Evolutionary conservation across 2,888 invertebrate genomes (phyloP), one percentile per base, ranked within the genome.

Genomic region (Fragum sueziense): DNA sequence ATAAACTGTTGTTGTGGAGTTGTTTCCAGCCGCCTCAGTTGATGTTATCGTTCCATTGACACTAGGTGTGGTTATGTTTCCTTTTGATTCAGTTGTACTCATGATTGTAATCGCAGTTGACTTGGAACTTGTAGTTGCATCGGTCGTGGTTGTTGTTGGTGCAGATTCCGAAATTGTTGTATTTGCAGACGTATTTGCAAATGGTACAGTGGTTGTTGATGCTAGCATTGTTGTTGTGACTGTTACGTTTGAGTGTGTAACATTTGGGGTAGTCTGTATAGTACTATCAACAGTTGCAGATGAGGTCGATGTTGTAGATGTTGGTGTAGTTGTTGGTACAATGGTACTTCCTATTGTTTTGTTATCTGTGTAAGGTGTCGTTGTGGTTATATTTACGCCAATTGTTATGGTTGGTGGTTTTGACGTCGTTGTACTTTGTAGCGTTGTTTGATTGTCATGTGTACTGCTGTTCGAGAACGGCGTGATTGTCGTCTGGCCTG

Each of bases 371-470:
- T 20, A 27, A 22, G 37, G 17, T 57, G 54, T 11, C 11, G 57
- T 22, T 11, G 57, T 17, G 14, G 57, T 59, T 57, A 37, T 59
- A 14, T 25, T 74, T 25, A 6, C 41, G 3, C 25, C 22, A 37
- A 25, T 29, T 47, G 47, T 47, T 37, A 29, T 9, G 37, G 37
- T 25, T 34, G n/a, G n/a, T n/a, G n/a, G n/a, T n/a, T n/a, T n/a
- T 57, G 14, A 6, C 22, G 25, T 6, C 14, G 37, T 4, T 25
- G 37, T 47, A 6, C 65, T 51, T 25, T 33, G 51, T 2, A 9
- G 29, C 62, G 73, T 14, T 31, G 17, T 68, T 61, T 73, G 7
- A 61, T 47, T 31, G 37, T n/a, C 11, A 31, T 61, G 7, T 9
- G 1, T 70, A 51, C 61, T 59, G 75, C 33, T 33, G 33, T n/a